Conservation (phyloP, 2,797 vertebrate genomes). For the Enteromius fasciolatus region DNA sequence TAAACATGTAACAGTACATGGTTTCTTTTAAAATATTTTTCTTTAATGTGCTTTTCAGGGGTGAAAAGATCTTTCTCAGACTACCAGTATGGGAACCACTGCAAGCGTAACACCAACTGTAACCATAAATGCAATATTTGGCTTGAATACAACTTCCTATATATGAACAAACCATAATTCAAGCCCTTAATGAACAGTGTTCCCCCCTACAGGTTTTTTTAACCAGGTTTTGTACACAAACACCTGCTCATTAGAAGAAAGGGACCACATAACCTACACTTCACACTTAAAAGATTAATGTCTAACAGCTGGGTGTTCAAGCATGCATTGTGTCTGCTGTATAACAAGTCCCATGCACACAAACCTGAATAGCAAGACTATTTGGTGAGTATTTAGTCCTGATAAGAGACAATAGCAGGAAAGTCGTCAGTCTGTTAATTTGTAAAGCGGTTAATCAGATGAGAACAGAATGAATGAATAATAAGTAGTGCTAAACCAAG, state of each 20-base stretch:
- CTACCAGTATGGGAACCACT: not conserved
- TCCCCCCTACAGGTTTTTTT: not conserved
- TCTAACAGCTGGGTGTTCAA: slow-evolving; percentile 24
- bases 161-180: not conserved
- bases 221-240: slow-evolving; percentile 5
- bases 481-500: slow-evolving; percentile 9
- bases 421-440: not conserved
- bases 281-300: slow-evolving; percentile 28
- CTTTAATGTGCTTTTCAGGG: not conserved
- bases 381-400: not conserved
- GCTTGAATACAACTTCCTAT: not conserved
- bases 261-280: not conserved
- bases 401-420: slow-evolving; percentile 22
- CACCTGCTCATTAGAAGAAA: slow-evolving; percentile 28
- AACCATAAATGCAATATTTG: not conserved
- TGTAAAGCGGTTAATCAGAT: slow-evolving; percentile 37
- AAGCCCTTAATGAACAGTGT: not conserved
- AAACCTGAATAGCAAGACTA: not conserved
- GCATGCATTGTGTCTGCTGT: slow-evolving; percentile 12
- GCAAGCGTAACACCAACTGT: not conserved
- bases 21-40: not conserved
- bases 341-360: slow-evolving; percentile 4
- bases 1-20: not conserved
- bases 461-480: not conserved
- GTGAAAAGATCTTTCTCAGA: not conserved